phyloP scores from a whole-genome alignment of 2,888 invertebrate genomes.

The Parelbella ahira region DNA sequence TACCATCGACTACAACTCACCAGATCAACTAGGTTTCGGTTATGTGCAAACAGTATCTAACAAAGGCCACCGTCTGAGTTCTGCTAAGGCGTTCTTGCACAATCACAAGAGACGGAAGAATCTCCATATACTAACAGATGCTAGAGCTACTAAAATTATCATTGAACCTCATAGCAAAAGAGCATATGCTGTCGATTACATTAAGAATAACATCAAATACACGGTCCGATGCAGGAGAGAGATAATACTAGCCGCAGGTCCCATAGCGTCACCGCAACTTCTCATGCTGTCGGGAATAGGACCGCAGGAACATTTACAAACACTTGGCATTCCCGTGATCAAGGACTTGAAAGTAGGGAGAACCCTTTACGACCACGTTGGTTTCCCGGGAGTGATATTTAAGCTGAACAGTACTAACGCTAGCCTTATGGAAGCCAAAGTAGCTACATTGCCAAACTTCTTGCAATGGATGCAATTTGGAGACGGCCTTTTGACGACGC shows the following conservation, averaged over 20 bases:
- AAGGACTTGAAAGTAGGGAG: constrained; percentile 84
- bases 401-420: constrained; percentile 64
- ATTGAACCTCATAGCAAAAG: constrained; percentile 79
- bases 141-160: constrained; percentile 61
- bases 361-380: constrained; percentile 82
- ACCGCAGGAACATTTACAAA: constrained; percentile 77
- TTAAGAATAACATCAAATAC: constrained; percentile 72
- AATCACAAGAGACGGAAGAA: constrained; percentile 83
- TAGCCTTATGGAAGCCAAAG: constrained; percentile 61
- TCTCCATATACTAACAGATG: constrained; percentile 72
- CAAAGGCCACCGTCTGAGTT: constrained; percentile 83
- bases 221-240: constrained; percentile 86
- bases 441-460: constrained; percentile 60
- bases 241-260: constrained; percentile 91
- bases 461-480: constrained; percentile 72
- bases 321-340: constrained; percentile 81
- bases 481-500: constrained; percentile 78
- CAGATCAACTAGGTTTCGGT: constrained; percentile 82
- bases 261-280: constrained; percentile 93
- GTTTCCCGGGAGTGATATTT: constrained; percentile 76
- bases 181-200: constrained; percentile 85
- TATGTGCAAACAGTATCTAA: constrained; percentile 74
- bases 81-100: constrained; percentile 84
- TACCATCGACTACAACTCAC: constrained; percentile 82
- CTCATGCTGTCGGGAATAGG: constrained; percentile 93